phyloP scores from a whole-genome alignment of 2,797 vertebrate genomes.

The Pelochelys cantorii region DNA sequence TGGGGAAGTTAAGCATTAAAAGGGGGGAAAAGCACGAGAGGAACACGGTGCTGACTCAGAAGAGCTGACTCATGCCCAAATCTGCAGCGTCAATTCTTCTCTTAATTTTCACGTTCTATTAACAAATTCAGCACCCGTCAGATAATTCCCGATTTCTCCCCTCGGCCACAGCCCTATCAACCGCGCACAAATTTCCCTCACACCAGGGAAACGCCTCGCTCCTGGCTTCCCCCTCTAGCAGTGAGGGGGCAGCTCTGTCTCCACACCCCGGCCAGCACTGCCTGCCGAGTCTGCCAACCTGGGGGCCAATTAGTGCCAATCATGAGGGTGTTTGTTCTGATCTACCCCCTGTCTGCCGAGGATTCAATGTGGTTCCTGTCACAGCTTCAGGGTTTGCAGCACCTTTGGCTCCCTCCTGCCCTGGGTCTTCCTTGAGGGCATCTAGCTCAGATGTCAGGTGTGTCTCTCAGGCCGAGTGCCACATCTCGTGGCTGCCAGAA shows the following conservation, averaged over 20 bases:
- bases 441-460: neutral
- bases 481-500: neutral
- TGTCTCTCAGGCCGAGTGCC: neutral
- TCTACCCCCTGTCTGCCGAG: neutral
- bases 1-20: conserved; percentile 17
- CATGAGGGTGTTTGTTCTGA: neutral
- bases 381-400: neutral
- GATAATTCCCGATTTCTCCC: neutral
- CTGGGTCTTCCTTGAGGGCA: neutral
- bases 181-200: neutral
- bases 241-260: neutral
- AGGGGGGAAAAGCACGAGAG: neutral
- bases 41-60: neutral
- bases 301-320: neutral
- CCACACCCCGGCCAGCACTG: neutral
- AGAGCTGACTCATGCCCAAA: neutral
- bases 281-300: neutral
- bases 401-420: neutral
- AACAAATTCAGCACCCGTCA: neutral
- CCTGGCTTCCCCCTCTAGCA: neutral
- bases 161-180: neutral
- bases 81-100: neutral
- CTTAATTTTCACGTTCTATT: neutral
- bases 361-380: neutral
- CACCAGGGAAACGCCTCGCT: neutral